Conservation (phyloP, 2,113 vertebrate genomes). For the Xenus cinereus region DNA sequence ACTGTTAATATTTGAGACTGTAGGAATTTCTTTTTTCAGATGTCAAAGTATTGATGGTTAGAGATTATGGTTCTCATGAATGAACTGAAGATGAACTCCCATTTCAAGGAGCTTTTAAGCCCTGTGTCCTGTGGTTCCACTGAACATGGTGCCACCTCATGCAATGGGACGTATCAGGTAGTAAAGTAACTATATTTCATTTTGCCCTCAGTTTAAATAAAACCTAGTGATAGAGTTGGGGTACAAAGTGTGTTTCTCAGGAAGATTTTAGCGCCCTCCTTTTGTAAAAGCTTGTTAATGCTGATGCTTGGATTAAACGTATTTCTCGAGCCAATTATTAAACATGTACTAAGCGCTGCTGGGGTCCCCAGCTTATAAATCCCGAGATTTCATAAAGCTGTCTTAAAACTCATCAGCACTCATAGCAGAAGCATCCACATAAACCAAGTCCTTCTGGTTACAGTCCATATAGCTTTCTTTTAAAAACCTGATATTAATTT, state of each 20-base stretch:
- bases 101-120: neutral
- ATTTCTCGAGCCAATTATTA: neutral
- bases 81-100: neutral
- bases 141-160: neutral
- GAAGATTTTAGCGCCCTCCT: neutral
- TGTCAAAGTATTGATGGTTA: neutral
- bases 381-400: neutral
- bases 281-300: neutral
- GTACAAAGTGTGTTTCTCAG: neutral
- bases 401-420: neutral
- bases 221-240: neutral
- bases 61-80: neutral
- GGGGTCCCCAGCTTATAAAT: neutral
- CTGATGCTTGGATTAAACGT: neutral
- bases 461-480: neutral
- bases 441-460: neutral
- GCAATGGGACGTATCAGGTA: neutral
- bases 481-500: neutral
- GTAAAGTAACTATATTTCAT: neutral
- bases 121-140: neutral
- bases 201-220: neutral
- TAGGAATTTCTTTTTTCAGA: neutral
- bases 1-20: neutral
- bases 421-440: neutral
- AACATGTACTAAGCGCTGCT: neutral